Evolutionary conservation across 2,113 vertebrate genomes (phyloP).

Genomic region (Dipodomys ordii): DNA sequence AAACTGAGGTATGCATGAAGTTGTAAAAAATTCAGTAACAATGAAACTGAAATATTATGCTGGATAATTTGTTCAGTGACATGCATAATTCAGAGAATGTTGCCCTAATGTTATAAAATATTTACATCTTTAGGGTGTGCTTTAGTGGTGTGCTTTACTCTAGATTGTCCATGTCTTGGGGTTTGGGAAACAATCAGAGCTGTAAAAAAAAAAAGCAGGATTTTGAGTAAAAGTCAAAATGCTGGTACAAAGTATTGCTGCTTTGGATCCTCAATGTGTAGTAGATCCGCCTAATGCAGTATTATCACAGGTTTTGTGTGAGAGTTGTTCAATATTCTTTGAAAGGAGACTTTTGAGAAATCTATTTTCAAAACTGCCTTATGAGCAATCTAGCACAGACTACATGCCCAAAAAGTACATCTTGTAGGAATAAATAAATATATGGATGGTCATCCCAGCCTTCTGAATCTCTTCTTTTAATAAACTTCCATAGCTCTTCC

Average conservation of each 20-base stretch:
- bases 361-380: neutral
- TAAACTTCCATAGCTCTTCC: neutral
- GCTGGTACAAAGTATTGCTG: neutral
- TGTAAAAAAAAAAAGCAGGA: neutral
- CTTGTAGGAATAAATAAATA: neutral
- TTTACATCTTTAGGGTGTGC: slow-evolving; percentile 71
- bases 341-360: neutral
- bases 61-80: slow-evolving; percentile 64
- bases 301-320: neutral
- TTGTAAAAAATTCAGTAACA: slow-evolving; percentile 25
- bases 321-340: neutral
- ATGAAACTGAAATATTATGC: slow-evolving; percentile 48
- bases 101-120: slow-evolving; percentile 63
- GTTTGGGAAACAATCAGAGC: neutral
- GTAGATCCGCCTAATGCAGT: neutral
- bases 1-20: slow-evolving; percentile 64
- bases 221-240: slow-evolving; percentile 41
- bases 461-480: neutral
- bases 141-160: neutral
- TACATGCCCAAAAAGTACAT: neutral
- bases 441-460: neutral
- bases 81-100: slow-evolving; percentile 73
- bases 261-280: neutral
- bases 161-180: neutral
- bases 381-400: neutral